Percentiles rank a stretch among this genome's conserved stretches.
These are phyloP conservation scores for Pangasius djambal DNA, from an alignment of 2,797 vertebrate genomes.

Conservation along the genomic window DNA sequence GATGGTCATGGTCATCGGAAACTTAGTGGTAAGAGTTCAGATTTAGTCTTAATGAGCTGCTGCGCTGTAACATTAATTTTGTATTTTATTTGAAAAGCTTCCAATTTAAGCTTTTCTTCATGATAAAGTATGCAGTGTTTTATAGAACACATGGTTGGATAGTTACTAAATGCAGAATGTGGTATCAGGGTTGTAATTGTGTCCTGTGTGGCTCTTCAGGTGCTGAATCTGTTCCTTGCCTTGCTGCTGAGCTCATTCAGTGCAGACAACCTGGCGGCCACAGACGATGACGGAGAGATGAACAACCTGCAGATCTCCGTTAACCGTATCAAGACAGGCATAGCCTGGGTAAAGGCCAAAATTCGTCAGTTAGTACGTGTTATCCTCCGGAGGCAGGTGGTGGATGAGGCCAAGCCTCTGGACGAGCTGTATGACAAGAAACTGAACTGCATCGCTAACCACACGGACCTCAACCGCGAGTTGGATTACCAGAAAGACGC, in stretches of 20 bases:
- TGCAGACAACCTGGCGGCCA: slow-evolving; percentile 94
- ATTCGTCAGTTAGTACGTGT: slow-evolving; percentile 81
- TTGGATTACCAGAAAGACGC: slow-evolving; percentile 94
- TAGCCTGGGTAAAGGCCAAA: slow-evolving; percentile 88
- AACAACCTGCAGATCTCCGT: slow-evolving; percentile 98
- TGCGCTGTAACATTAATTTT: neutral
- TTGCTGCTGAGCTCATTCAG: slow-evolving; percentile 99
- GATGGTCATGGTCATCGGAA: slow-evolving; percentile 99
- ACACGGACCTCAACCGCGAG: slow-evolving; percentile 92
- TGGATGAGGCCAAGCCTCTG: slow-evolving; percentile 91
- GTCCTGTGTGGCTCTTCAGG: slow-evolving; percentile 70
- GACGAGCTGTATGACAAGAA: slow-evolving; percentile 95
- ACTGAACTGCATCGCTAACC: slow-evolving; percentile 93
- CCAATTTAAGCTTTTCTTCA: neutral
- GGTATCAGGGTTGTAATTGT: slow-evolving; percentile 1
- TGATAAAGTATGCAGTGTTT: neutral
- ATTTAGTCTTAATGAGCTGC: neutral
- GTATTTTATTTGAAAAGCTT: neutral
- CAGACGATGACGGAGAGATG: slow-evolving; percentile 95
- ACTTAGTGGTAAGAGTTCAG: slow-evolving; percentile 90
- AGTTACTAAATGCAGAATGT: neutral
- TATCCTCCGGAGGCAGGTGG: slow-evolving; percentile 83
- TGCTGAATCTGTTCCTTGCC: slow-evolving; percentile 97
- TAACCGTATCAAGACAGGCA: slow-evolving; percentile 92
- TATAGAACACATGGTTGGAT: neutral